These are phyloP conservation scores for Melopsittacus undulatus DNA, from an alignment of 2,797 vertebrate genomes.

Conservation along the genomic window DNA sequence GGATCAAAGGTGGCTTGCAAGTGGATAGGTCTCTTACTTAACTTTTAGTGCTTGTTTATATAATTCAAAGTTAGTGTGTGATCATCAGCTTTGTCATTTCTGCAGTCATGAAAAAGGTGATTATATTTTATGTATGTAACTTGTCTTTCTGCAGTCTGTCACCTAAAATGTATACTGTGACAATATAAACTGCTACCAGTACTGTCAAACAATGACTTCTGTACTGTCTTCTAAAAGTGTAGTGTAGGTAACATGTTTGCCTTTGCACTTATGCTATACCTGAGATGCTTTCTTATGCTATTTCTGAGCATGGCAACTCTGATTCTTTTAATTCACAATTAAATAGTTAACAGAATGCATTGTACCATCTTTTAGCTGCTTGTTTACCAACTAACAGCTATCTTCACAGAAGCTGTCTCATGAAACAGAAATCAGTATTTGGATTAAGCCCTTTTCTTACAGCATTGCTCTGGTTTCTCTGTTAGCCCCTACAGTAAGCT, in stretches of 20 bases:
- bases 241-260: background rate
- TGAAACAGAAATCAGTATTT: background rate
- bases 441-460: background rate
- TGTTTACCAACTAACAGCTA: background rate
- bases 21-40: background rate
- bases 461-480: background rate
- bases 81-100: background rate
- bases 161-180: background rate
- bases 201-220: background rate
- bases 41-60: background rate
- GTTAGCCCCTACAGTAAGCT: background rate
- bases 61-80: background rate
- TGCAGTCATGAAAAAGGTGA: background rate
- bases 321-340: background rate
- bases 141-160: background rate
- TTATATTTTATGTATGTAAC: background rate
- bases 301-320: background rate
- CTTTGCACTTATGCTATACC: background rate
- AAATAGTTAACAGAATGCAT: background rate
- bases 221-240: background rate
- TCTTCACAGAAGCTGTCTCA: background rate
- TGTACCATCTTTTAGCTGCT: background rate
- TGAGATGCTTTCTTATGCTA: fast-evolving
- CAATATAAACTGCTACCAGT: background rate
- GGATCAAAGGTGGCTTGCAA: background rate